Percentiles rank a stretch among this genome's conserved stretches.
Evolutionary conservation across 1,140 invertebrate genomes (phyloP).

Genomic region (Hypsibius dujardini): DNA sequence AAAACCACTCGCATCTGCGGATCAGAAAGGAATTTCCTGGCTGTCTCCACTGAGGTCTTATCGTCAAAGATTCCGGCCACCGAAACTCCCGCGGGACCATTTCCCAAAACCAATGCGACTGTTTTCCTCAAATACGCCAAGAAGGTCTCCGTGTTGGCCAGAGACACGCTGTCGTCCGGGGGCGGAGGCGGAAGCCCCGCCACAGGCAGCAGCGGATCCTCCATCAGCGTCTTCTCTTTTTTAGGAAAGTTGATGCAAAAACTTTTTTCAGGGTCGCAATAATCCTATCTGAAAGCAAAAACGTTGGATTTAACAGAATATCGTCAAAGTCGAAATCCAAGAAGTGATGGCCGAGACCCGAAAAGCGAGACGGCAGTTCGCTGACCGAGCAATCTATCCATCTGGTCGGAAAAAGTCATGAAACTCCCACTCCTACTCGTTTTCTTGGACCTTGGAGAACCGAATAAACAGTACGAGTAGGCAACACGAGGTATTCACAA

Average conservation of each 20-base stretch:
- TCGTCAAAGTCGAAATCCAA: too few species aligned
- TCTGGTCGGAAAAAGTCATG: too few species aligned
- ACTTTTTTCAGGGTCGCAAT: too few species aligned
- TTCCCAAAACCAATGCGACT: background rate
- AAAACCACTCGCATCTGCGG: slow-evolving; percentile 65
- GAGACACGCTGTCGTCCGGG: background rate
- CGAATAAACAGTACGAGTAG: too few species aligned
- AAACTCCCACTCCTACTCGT: too few species aligned
- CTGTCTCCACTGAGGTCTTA: slow-evolving; percentile 55
- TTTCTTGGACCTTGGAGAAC: too few species aligned
- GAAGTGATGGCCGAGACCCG: too few species aligned
- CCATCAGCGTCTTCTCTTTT: slow-evolving; percentile 8
- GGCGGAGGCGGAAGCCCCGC: background rate
- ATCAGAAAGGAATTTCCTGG: slow-evolving; percentile 77
- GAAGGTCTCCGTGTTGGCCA: slow-evolving; percentile 7
- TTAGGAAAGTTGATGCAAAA: background rate
- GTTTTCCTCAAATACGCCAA: background rate
- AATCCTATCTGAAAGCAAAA: too few species aligned
- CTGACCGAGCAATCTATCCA: too few species aligned
- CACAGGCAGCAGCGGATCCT: background rate
- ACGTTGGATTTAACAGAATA: too few species aligned
- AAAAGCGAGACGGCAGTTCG: too few species aligned
- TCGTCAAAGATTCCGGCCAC: slow-evolving; percentile 46
- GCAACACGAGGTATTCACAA: too few species aligned
- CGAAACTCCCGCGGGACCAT: slow-evolving; percentile 26